Conservation (phyloP, 1,140 invertebrate species). For the Berghia stephanieae region DNA sequence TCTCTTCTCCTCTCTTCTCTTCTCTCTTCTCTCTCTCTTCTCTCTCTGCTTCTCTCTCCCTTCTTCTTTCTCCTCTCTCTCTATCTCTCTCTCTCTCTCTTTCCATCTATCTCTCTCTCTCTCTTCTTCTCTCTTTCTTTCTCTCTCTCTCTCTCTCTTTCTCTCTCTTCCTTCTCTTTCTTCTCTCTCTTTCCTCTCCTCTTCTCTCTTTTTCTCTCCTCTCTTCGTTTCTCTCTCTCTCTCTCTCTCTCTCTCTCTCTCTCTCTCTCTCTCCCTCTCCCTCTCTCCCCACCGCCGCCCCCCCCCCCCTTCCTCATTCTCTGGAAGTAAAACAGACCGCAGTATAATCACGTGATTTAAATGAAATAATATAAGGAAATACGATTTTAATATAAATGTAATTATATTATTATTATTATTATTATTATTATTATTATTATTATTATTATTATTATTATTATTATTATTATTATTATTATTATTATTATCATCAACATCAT, state of each 20-base stretch:
- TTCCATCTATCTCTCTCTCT: no score
- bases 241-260: not conserved
- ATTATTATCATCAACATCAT: no score
- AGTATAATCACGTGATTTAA: not conserved
- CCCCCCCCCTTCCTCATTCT: not conserved
- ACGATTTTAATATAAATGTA: not conserved
- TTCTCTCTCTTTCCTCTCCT: not conserved
- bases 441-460: not conserved
- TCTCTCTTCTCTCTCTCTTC: not conserved
- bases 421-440: not conserved
- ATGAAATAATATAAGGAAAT: not conserved
- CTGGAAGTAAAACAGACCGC: no score
- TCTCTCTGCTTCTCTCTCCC: no score
- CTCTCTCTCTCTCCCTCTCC: slow-evolving; percentile 13
- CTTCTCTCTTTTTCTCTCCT: no score
- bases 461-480: no score
- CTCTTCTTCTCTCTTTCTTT: slow-evolving; percentile 10
- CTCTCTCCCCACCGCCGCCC: not conserved
- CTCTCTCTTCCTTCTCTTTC: not conserved
- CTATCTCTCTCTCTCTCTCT: no score
- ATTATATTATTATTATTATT: not conserved
- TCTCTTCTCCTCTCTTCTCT: not conserved
- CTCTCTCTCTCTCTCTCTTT: slow-evolving; percentile 10
- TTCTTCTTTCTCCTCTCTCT: no score
- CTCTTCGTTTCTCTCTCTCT: no score